A percentile compares a stretch with the other conserved stretches of the same genome.
phyloP scores from a whole-genome alignment of 2,888 invertebrate genomes.

The Caenorhabditis sulstoni region DNA sequence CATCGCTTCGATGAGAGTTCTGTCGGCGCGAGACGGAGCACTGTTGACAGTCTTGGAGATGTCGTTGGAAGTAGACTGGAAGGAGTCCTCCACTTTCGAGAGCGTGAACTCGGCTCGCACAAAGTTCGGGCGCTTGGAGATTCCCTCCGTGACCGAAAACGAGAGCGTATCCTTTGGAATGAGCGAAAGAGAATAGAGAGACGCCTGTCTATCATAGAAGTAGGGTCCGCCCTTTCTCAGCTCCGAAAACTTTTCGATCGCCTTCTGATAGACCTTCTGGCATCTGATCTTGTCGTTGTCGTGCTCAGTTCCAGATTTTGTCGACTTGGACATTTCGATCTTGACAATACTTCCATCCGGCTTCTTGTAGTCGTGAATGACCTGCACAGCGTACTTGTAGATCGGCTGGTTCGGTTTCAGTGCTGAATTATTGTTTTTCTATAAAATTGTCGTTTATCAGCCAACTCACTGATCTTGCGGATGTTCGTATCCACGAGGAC shows the following conservation, averaged over 20 bases:
- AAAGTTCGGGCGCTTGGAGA: conserved; percentile 30
- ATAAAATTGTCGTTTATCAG: background rate
- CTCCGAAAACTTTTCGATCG: conserved; percentile 5
- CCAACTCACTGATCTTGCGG: conserved; percentile 19
- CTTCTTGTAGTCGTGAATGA: conserved; percentile 22
- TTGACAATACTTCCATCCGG: conserved; percentile 6
- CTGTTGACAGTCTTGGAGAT: conserved; percentile 30
- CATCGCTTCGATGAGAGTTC: conserved; percentile 38
- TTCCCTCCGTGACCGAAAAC: conserved; percentile 15
- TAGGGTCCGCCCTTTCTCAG: conserved; percentile 23
- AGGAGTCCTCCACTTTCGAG: conserved; percentile 34
- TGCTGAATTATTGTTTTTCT: background rate
- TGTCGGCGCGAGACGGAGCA: conserved; percentile 14
- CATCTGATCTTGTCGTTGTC: conserved; percentile 33
- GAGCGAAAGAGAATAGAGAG: conserved; percentile 18
- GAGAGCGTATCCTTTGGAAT: conserved; percentile 16
- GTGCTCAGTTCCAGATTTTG: conserved; percentile 36
- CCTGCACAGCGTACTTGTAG: conserved; percentile 36
- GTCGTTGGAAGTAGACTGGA: conserved; percentile 50
- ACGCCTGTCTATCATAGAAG: conserved; percentile 46
- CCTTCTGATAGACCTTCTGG: conserved; percentile 31
- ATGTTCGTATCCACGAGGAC: conserved; percentile 34
- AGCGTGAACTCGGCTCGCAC: conserved; percentile 31
- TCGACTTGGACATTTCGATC: conserved; percentile 40
- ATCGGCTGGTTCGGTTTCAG: conserved; percentile 34